phyloP scores from a whole-genome alignment of 2,797 vertebrate genomes.

The Hyperoplus lanceolatus region DNA sequence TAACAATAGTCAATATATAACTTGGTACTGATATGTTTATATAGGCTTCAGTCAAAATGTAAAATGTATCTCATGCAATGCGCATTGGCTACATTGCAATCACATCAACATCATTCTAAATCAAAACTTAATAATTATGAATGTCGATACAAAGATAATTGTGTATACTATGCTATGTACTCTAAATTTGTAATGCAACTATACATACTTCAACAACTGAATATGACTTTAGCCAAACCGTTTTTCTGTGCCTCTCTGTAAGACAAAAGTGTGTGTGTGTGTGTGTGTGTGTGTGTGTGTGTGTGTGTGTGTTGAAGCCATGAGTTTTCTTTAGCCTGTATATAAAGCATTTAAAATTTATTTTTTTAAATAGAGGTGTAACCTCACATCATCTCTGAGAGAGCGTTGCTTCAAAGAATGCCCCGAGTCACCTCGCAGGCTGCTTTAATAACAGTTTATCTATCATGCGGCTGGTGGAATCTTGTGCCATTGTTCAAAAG shows the following conservation, averaged over 20 bases:
- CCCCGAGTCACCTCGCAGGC: conserved; percentile 50
- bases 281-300: background rate
- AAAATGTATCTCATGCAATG: background rate
- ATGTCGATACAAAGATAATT: background rate
- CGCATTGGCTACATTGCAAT: background rate
- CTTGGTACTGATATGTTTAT: no score
- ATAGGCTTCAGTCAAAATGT: background rate
- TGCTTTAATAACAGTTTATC: conserved; percentile 34
- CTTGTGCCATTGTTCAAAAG: conserved; percentile 3
- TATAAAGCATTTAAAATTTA: conserved; percentile 66
- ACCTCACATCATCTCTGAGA: conserved; percentile 53
- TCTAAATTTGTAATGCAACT: background rate
- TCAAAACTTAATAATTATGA: background rate
- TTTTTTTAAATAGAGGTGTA: conserved; percentile 69
- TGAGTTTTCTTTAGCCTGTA: conserved; percentile 45
- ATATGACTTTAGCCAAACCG: background rate
- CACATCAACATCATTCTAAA: background rate
- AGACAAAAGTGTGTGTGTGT: no score
- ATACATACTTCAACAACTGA: background rate
- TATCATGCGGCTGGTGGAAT: background rate
- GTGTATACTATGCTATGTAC: background rate
- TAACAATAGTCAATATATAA: no score
- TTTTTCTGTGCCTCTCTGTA: background rate
- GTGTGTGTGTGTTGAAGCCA: conserved; percentile 17
- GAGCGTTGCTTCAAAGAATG: conserved; percentile 58